A percentile compares a stretch with the other conserved stretches of the same genome.
phyloP scores from a whole-genome alignment of 1,140 invertebrate genomes.

The Drosophila nigromelanica region DNA sequence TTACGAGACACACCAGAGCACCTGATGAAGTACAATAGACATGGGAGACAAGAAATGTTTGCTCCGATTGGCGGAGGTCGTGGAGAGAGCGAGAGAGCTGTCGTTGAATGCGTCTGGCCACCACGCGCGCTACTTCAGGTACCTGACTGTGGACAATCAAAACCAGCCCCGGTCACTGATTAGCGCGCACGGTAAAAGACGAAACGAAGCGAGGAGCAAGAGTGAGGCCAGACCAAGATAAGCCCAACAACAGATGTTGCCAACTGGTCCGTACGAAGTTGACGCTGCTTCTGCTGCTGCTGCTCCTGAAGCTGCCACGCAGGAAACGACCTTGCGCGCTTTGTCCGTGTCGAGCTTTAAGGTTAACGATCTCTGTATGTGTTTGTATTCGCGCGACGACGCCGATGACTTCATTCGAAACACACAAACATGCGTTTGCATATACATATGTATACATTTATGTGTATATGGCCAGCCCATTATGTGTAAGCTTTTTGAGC shows the following conservation, averaged over 20 bases:
- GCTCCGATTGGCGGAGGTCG: background rate
- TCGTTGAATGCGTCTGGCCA: slow-evolving; percentile 81
- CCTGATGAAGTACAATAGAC: slow-evolving; percentile 99
- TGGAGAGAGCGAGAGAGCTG: background rate
- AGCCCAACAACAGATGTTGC: slow-evolving; percentile 72
- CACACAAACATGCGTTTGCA: slow-evolving; percentile 6
- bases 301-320: background rate
- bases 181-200: slow-evolving; percentile 87
- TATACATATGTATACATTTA: background rate
- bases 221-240: slow-evolving; percentile 42
- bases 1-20: slow-evolving; percentile 94
- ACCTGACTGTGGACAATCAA: slow-evolving; percentile 91
- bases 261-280: slow-evolving; percentile 38
- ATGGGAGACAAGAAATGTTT: slow-evolving; percentile 87
- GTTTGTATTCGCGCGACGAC: slow-evolving; percentile 33
- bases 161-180: slow-evolving; percentile 89
- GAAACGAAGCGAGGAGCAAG: slow-evolving; percentile 2
- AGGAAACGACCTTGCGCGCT: slow-evolving; percentile 78
- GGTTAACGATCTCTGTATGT: slow-evolving; percentile 82
- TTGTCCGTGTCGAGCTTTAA: slow-evolving; percentile 69
- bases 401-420: slow-evolving; percentile 77
- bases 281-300: slow-evolving; percentile 9
- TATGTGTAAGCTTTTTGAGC: slow-evolving; percentile 46
- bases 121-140: slow-evolving; percentile 98
- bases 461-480: slow-evolving; percentile 6